Conservation (phyloP, 2,797 vertebrate genomes). For the Podargus strigoides region DNA sequence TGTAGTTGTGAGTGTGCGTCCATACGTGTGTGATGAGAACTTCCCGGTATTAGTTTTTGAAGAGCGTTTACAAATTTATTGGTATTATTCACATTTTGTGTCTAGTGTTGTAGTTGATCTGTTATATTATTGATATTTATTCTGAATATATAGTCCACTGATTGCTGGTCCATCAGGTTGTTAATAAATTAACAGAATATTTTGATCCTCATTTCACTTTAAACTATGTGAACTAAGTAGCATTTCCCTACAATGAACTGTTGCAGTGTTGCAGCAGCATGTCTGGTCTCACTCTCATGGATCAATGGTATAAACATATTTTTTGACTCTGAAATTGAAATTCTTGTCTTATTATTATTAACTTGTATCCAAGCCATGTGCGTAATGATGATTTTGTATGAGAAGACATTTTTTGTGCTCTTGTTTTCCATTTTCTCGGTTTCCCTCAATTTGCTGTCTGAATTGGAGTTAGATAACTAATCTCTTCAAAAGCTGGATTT, state of each 20-base stretch:
- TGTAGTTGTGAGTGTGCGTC: too few species aligned
- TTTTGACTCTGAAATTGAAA: background rate
- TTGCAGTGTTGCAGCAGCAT: background rate
- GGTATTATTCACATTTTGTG: background rate
- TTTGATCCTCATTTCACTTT: background rate
- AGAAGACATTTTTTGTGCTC: background rate
- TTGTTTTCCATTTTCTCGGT: background rate
- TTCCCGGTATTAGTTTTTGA: background rate
- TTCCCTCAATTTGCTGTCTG: background rate
- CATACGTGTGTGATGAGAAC: background rate
- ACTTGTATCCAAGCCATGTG: background rate
- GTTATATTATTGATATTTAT: background rate
- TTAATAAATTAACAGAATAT: background rate
- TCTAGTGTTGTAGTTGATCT: background rate
- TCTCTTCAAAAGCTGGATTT: background rate
- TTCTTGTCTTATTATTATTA: background rate
- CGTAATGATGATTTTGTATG: background rate
- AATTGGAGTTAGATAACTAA: background rate
- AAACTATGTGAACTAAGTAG: background rate
- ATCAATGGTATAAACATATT: background rate
- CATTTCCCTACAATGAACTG: background rate
- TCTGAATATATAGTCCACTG: background rate
- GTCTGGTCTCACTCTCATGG: background rate
- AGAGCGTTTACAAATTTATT: background rate
- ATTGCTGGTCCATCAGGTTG: background rate